Conservation (phyloP, 2,888 invertebrate species). For the Tholera decimalis region DNA sequence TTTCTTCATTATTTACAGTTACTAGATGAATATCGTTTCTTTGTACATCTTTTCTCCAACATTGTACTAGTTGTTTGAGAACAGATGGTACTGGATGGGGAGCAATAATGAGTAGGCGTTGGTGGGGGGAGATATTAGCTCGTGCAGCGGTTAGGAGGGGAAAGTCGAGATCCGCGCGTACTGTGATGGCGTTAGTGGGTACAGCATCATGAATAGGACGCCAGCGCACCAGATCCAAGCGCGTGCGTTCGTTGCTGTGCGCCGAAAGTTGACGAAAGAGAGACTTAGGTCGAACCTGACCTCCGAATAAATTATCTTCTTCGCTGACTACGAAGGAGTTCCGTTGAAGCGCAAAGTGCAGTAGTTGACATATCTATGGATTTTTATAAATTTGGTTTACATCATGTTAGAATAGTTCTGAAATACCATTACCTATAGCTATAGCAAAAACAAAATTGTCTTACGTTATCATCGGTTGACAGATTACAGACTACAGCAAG, state of each 20-base stretch:
- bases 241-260: conserved; percentile 24
- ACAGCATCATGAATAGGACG: conserved; percentile 26
- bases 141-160: conserved; percentile 35
- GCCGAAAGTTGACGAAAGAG: conserved; percentile 45
- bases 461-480: conserved; percentile 60
- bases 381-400: neutral
- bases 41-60: conserved; percentile 69
- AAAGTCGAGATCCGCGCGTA: conserved; percentile 36
- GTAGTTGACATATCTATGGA: conserved; percentile 42
- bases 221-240: conserved; percentile 56
- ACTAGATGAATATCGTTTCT: conserved; percentile 70
- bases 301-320: conserved; percentile 41
- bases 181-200: conserved; percentile 52
- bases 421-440: too few species aligned
- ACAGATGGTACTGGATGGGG: conserved; percentile 45
- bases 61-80: conserved; percentile 63
- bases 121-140: conserved; percentile 15
- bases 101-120: conserved; percentile 52
- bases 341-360: conserved; percentile 45
- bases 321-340: conserved; percentile 55
- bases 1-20: conserved; percentile 70
- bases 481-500: conserved; percentile 59
- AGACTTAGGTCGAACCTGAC: conserved; percentile 28
- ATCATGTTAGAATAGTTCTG: neutral
- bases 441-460: conserved; percentile 1